Conservation (phyloP, 2,888 invertebrate genomes). For the Cheilosia vernalis region DNA sequence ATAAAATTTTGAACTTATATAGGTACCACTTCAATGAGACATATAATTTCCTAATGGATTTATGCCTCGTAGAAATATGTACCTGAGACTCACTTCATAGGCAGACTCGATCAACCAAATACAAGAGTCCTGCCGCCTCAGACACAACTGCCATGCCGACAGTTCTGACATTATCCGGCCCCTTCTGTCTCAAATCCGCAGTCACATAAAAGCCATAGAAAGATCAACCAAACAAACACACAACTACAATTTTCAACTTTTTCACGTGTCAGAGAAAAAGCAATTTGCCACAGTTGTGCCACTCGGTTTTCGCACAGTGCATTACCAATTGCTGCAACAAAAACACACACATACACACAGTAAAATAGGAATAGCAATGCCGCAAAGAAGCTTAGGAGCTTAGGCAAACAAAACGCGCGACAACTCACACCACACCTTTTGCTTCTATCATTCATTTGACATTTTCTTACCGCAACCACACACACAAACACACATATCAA, state of each 20-base stretch:
- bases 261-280: slow-evolving; percentile 21
- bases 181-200: no score
- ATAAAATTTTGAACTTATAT: no score
- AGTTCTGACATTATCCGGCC: no score
- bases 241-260: neutral
- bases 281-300: slow-evolving; percentile 54
- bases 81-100: no score
- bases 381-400: slow-evolving; percentile 29
- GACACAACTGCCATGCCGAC: no score
- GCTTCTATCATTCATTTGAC: slow-evolving; percentile 15
- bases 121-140: no score
- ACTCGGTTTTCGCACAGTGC: slow-evolving; percentile 14
- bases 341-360: slow-evolving; percentile 10
- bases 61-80: no score
- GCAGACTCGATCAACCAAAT: no score
- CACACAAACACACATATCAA: slow-evolving; percentile 12
- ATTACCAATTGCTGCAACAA: slow-evolving; percentile 26
- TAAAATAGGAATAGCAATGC: neutral
- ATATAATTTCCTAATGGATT: no score
- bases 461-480: slow-evolving; percentile 34
- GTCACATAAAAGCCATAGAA: no score
- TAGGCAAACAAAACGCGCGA: slow-evolving; percentile 13
- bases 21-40: no score
- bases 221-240: no score
- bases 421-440: neutral